Evolutionary conservation across 2,888 invertebrate genomes (phyloP).

Genomic region (Keiferia lycopersicella): DNA sequence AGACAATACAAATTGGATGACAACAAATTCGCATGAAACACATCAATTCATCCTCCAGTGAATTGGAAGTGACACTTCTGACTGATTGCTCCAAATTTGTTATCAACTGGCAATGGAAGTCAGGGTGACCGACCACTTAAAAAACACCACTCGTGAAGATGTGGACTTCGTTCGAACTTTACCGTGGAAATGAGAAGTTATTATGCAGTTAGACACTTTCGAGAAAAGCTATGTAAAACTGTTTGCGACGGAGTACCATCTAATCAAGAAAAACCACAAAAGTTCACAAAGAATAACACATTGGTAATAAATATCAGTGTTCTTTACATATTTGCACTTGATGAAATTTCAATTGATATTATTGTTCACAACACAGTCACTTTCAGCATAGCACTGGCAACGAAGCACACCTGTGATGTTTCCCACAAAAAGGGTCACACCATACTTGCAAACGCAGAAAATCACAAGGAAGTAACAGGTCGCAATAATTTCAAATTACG

Average conservation of each 20-base stretch:
- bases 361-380: conserved; percentile 39
- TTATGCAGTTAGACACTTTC: not conserved
- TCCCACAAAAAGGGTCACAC: conserved; percentile 11
- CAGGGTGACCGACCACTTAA: conserved; percentile 39
- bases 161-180: conserved; percentile 5
- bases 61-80: conserved; percentile 51
- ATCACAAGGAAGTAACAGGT: not conserved
- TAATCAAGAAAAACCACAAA: no score
- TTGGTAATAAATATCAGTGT: not conserved
- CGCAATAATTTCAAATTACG: not conserved
- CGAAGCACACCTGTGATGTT: conserved; percentile 3
- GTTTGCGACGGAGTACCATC: no score
- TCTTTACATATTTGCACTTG: not conserved
- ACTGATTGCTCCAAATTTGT: conserved; percentile 46
- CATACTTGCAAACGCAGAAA: not conserved
- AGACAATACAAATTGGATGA: not conserved
- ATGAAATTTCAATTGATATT: not conserved
- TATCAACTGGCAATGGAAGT: conserved; percentile 51
- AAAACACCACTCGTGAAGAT: not conserved
- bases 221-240: not conserved
- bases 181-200: not conserved
- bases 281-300: no score
- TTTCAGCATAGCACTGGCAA: conserved; percentile 45
- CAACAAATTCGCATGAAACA: conserved; percentile 43
- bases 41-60: conserved; percentile 54